These are phyloP conservation scores for Phylloscopus collybita DNA, from an alignment of 2,797 vertebrate genomes.

Conservation along the genomic window DNA sequence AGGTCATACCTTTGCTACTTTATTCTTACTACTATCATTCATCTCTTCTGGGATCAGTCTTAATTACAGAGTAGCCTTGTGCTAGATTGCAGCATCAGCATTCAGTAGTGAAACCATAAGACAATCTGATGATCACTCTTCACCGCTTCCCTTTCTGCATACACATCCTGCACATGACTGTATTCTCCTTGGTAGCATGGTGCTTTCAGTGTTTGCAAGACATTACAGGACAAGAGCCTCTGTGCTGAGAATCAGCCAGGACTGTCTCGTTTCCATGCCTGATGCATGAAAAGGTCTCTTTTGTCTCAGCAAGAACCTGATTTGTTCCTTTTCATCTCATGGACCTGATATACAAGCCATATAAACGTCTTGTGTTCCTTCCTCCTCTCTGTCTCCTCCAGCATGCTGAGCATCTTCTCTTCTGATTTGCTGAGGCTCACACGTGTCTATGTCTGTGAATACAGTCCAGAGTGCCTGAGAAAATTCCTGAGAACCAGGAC, in stretches of 20 bases:
- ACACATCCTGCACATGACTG: background rate
- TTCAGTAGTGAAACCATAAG: background rate
- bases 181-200: background rate
- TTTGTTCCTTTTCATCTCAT: background rate
- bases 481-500: background rate
- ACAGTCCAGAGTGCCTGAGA: background rate
- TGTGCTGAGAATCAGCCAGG: background rate
- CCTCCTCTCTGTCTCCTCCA: background rate
- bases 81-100: background rate
- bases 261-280: background rate
- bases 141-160: background rate
- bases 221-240: background rate
- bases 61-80: background rate
- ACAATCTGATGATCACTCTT: background rate
- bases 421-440: background rate
- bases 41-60: background rate
- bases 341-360: background rate
- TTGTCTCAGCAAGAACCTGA: background rate
- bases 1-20: background rate
- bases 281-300: background rate
- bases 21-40: background rate
- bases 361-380: background rate
- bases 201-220: background rate
- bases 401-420: background rate
- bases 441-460: fast-evolving